Evolutionary conservation across 1,140 invertebrate species (phyloP), one percentile per base, ranked within the genome.

Genomic region (Scaptodrosophila lebanonensis): DNA sequence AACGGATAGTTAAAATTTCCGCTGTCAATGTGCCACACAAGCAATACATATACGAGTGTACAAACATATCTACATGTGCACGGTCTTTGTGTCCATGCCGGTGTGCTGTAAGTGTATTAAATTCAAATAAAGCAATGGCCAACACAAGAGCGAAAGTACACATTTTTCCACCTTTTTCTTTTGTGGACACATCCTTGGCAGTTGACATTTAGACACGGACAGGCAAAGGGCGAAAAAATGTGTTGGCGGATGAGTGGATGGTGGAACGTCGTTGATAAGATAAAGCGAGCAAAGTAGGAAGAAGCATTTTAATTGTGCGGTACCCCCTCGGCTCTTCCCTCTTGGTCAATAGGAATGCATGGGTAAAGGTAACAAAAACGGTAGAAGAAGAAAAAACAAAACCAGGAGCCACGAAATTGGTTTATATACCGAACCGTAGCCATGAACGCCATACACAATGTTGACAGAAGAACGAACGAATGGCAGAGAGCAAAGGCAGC

Each of bases 281-380:
- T 25, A 59, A 52, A 38, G 39, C 30, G 27, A 25, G 4, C 18
- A 40, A 51, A 17, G n/a, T 18, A 42, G 18, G 38, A 54, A 61
- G 61, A 61, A 53, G 45, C 54, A 64, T 67, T 79, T 72, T 69
- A 68, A 73, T 73, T 82, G 65, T n/a, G n/a, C n/a, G n/a, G n/a
- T n/a, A n/a, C n/a, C n/a, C n/a, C n/a, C n/a, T n/a, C n/a, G n/a
- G n/a, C n/a, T n/a, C n/a, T 76, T 52, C 45, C 63, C 40, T 44
- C 32, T 45, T 66, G 52, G 44, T 49, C 68, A 72, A 68, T 44
- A 69, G 70, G n/a, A n/a, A n/a, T n/a, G n/a, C 60, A 53, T 43
- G 51, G 16, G 44, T 58, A 22, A 17, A 63, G 53, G 52, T 59
- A 57, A 39, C 13, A 47, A 13, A 45, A 18, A 32, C 17, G 18